Base-by-base conservation (phyloP, 1,140 invertebrate genomes). In the Tetramorium alpestre region DNA sequence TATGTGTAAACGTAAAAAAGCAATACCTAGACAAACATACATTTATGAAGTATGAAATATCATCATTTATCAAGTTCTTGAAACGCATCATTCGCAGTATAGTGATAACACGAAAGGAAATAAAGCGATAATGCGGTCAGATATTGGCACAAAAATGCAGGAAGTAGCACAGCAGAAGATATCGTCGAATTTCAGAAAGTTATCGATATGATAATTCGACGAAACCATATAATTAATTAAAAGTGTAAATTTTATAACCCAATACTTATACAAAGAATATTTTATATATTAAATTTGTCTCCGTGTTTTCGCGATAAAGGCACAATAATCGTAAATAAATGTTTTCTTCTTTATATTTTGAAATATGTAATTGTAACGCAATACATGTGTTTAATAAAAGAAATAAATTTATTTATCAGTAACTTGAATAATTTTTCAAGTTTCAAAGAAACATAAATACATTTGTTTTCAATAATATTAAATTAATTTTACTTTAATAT, bases 401-500 rank as follows among this genome's bases (percentile, higher is more conserved):
- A 38, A 54, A n/a, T 7, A 51, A 13, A 73, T 54, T 1, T 6
- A 33, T 22, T 73, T 56, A 56, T 38, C 1, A 54, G 41, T 44
- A n/a, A 1, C 25, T 70, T 70, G 25, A 54, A 73, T 73, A 56
- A 56, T 56, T 56, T 56, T 44, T 41, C 51, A 41, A 73, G 10
- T 54, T 73, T 11, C n/a, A 72, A 72, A 70, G 47, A 18, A 72
- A 10, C 25, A 38, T 38, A 73, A 28, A 73, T 73, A 73, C 54
- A 5, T 10, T 65, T 22, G 11, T 65, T 8, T 28, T 62, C 8
- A 41, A 11, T 22, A 22, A 65, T 65, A 22, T 65, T n/a, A 65
- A 41, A 22, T 67, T 22, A 70, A 25, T 70, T 70, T 47, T 41
- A 38, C 18, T 65, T 38, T 65, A 41, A n/a, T n/a, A 7, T 11